Evolutionary conservation across 2,797 vertebrate species (phyloP).

Genomic region (Australoheros facetus): DNA sequence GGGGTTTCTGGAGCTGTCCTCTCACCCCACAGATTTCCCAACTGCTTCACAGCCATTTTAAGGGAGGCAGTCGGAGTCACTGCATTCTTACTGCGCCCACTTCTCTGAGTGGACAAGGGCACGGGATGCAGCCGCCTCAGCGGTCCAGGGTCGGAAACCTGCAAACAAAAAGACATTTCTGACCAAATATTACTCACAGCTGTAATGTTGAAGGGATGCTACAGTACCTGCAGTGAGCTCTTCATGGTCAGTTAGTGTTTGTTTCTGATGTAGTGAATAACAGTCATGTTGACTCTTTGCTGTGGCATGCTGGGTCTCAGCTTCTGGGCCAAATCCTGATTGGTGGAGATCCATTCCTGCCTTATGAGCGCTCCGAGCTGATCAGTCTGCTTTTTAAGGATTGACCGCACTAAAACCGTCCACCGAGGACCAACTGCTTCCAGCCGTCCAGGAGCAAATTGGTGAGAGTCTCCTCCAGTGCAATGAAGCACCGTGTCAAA

Average conservation of each 20-base stretch:
- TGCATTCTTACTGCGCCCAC: background rate
- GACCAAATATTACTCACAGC: no score
- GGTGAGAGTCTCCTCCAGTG: no score
- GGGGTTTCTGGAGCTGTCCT: background rate
- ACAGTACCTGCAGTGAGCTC: fast-evolving
- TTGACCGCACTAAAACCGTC: background rate
- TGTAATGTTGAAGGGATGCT: background rate
- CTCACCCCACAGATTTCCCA: background rate
- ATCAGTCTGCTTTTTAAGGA: background rate
- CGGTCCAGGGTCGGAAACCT: background rate
- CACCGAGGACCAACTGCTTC: no score
- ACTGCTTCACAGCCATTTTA: background rate
- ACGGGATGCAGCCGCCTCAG: background rate
- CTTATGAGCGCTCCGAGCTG: background rate
- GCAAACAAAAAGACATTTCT: background rate
- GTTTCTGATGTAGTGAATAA: background rate
- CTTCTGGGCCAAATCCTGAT: background rate
- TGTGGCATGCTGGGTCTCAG: no score
- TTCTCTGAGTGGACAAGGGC: background rate
- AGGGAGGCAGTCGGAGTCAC: background rate
- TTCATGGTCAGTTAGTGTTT: background rate
- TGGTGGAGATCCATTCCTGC: background rate
- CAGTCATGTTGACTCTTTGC: no score
- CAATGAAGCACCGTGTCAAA: background rate
- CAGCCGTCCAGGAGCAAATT: no score